Evolutionary conservation across 2,113 vertebrate genomes (phyloP).

Genomic region (Diadophis punctatus): DNA sequence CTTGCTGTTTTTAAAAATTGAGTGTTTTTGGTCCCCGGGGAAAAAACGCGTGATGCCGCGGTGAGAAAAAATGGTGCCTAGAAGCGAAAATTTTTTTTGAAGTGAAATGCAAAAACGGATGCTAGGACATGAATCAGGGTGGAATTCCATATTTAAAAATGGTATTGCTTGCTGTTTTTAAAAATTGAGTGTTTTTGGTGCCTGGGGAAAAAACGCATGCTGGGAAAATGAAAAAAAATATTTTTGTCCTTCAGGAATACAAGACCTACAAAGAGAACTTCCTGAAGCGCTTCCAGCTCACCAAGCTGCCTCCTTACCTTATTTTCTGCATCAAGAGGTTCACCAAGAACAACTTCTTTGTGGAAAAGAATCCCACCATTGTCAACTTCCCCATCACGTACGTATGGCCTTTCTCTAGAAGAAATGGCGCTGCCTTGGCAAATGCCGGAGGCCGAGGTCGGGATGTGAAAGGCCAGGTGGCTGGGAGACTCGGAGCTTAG

Average conservation of each 20-base stretch:
- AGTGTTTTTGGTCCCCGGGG: too few relatives aligned
- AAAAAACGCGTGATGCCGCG: too few relatives aligned
- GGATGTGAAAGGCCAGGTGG: background rate
- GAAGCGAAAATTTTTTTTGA: too few relatives aligned
- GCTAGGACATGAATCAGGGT: too few relatives aligned
- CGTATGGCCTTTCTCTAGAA: slow-evolving; percentile 24
- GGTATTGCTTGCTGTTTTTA: too few relatives aligned
- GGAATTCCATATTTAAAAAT: too few relatives aligned
- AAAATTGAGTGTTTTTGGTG: too few relatives aligned
- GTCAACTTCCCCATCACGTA: slow-evolving; percentile 99
- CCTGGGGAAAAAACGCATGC: too few relatives aligned
- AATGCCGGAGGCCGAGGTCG: too few relatives aligned
- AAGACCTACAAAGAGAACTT: slow-evolving; percentile 99
- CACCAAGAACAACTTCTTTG: slow-evolving; percentile 99
- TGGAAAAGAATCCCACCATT: slow-evolving; percentile 97
- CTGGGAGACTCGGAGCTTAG: background rate
- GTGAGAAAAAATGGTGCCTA: too few relatives aligned
- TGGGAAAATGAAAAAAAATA: background rate
- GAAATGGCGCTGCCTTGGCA: background rate
- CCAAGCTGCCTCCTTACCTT: slow-evolving; percentile 90
- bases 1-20: too few relatives aligned
- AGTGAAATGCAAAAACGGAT: too few relatives aligned
- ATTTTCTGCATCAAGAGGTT: slow-evolving; percentile 98
- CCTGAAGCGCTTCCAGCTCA: slow-evolving; percentile 94
- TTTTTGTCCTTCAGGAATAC: slow-evolving; percentile 77